Base-by-base conservation (phyloP, 2,113 vertebrate species). In the Sphyrna mokarran region DNA sequence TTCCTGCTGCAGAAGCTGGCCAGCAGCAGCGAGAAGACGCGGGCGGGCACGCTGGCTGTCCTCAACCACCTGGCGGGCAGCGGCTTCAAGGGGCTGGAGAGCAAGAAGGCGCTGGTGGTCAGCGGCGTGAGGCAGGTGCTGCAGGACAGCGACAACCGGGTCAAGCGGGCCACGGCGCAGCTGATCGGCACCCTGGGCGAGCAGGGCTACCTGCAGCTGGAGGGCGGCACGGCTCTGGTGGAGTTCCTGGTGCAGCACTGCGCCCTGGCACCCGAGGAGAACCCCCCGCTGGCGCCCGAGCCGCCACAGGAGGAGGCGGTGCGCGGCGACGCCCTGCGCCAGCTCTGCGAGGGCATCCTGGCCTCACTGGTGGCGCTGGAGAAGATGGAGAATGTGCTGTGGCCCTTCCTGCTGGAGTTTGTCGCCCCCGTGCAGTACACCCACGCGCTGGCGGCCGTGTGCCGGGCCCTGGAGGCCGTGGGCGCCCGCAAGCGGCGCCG, bases 151-250 rank as follows among this genome's bases (percentile, higher is more conserved):
- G 98, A 97, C 96, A 98, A 97, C 93, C 98, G 98, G 98, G 99
- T 99, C 94, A 98, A 98, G 96, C 98, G 98, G 96, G 98, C 97
- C 0, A 96, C 99, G 96, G 98, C 99, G 13, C 98, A 99, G 96
- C 98, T 99, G 94, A 98, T 99, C 97, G 99, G 98, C 0, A 98
- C 98, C 0, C 99, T 99, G 99, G 99, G 98, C 95, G 98, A 99
- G 97, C 98, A 99, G 0, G 98, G 99, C 29, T 99, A 99, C 97
- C 96, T 99, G 96, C 98, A 99, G 96, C 97, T 99, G 96, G 98
- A 98, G 0, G 99, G 99, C 10, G 99, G 99, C 0, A 98, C 98
- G 80, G 96, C 97, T 20, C 96, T 99, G 96, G 97, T 99, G 18
- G 97, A 98, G 70, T 99, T 98, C 96, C 97, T 99, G 0, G 97